A percentile compares a stretch with the other conserved stretches of the same genome.
These are phyloP conservation scores for Lindbergichthys nudifrons DNA, from an alignment of 2,797 vertebrate species.

Conservation along the genomic window DNA sequence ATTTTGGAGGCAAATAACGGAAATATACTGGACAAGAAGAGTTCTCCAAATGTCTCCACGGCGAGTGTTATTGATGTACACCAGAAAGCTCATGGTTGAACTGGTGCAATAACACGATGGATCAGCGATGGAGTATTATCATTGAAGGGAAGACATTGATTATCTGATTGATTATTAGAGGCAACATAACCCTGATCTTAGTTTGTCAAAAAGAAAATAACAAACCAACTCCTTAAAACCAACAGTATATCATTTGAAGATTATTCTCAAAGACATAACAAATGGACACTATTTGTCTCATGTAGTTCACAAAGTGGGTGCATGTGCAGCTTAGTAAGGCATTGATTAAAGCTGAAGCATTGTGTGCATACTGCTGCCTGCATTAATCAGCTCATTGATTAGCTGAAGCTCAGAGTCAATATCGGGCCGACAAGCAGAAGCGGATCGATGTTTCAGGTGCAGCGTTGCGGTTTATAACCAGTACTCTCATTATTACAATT, in stretches of 20 bases:
- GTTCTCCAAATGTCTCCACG: not conserved
- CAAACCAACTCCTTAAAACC: not conserved
- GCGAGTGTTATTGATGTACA: not conserved
- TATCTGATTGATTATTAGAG: not conserved
- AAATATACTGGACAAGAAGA: not conserved
- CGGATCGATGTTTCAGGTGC: constrained; percentile 47
- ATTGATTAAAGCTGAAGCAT: constrained; percentile 41
- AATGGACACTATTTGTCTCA: constrained; percentile 25
- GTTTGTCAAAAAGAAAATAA: not conserved
- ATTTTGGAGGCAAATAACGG: not conserved
- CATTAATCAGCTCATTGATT: constrained; percentile 70
- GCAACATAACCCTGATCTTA: constrained; percentile 4
- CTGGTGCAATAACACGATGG: not conserved
- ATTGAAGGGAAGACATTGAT: not conserved
- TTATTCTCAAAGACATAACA: not conserved
- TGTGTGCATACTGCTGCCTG: constrained; percentile 27
- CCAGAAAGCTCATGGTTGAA: not conserved
- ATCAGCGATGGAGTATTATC: not conserved
- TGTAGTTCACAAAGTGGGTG: constrained; percentile 41
- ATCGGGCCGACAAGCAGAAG: constrained; percentile 38
- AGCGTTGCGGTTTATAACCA: constrained; percentile 17
- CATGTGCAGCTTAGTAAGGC: constrained; percentile 33
- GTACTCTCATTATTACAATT: not conserved
- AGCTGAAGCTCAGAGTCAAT: constrained; percentile 53
- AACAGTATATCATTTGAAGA: constrained; percentile 16